Evolutionary conservation across 2,797 vertebrate species (phyloP), one percentile per base, ranked within the genome.

Genomic region (Pygocentrus nattereri): DNA sequence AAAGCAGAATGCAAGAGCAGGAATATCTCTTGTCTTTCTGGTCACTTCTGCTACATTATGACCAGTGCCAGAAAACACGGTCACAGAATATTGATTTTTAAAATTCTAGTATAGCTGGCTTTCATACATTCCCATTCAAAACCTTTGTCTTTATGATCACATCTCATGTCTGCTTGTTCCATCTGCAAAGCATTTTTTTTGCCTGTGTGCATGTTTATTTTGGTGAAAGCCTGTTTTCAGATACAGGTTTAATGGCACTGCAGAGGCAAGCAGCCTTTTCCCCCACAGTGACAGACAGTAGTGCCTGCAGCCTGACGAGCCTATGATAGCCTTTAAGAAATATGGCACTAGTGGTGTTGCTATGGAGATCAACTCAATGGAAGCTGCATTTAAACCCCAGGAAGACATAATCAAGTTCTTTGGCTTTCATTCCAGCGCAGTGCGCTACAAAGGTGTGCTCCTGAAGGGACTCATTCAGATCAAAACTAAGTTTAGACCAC

Each of bases 361-460:
- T 69, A 61, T 92, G 31, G 83, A 92, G 86, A 86, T 96, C 95
- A 95, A 94, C 94, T 95, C 93, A 83, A 86, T 88, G 85, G 94
- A 86, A 82, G 80, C 86, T 78, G 71, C 84, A 70, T 84, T 87
- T 85, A 82, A 85, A 74, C 82, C 77, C 80, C 74, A 80, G 82
- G 77, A 84, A 84, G 84, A 87, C 86, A 82, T 87, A 85, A 85
- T 85, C 77, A 82, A 84, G 79, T 84, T 76, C 70, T 78, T 82
- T 67, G 65, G 74, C 70, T 87, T 83, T 82, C 52, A 72, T 84
- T 87, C 78, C 74, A 83, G 73, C 62, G 41, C 82, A 76, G 64
- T 19, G 41, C 61, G 38, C 79, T 62, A 69, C 68, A 75, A 84
- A 74, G 75, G 71, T 78, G 79, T 64, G 73, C 54, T 69, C 77